Percentiles rank a stretch among this genome's conserved stretches.
phyloP scores from a whole-genome alignment of 2,797 vertebrate genomes.

The Acrocephalus scirpaceus region DNA sequence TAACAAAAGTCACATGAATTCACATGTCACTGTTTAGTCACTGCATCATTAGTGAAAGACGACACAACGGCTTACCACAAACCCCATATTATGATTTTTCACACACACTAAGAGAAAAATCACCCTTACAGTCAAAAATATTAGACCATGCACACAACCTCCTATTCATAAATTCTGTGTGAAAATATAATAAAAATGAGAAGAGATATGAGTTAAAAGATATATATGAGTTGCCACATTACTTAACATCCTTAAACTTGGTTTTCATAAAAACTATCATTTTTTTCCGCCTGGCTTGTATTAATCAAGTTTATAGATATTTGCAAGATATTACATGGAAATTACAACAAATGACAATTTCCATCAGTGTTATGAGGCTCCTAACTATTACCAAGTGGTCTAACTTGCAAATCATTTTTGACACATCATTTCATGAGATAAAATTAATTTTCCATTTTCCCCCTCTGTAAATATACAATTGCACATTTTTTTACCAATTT shows the following conservation, averaged over 20 bases:
- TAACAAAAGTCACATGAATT: constrained; percentile 6
- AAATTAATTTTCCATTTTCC: neutral
- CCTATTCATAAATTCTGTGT: neutral
- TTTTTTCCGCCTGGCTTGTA: neutral
- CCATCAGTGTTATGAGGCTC: neutral
- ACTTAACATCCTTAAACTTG: neutral
- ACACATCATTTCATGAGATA: neutral
- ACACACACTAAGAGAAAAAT: neutral
- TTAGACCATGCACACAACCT: neutral
- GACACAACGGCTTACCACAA: neutral
- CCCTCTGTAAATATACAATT: neutral
- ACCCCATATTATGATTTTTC: neutral
- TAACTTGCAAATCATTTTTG: neutral
- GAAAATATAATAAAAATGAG: neutral
- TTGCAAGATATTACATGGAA: neutral
- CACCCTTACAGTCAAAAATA: neutral
- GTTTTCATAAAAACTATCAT: neutral
- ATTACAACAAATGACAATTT: neutral
- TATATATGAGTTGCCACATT: neutral
- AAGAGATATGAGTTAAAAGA: neutral
- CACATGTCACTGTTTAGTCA: neutral
- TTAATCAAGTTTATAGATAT: neutral
- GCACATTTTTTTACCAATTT: neutral
- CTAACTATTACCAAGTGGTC: neutral
- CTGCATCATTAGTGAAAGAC: neutral